Percentiles rank a stretch among this genome's conserved stretches.
Conservation (phyloP, 2,888 invertebrate species). For the Thera britannica region DNA sequence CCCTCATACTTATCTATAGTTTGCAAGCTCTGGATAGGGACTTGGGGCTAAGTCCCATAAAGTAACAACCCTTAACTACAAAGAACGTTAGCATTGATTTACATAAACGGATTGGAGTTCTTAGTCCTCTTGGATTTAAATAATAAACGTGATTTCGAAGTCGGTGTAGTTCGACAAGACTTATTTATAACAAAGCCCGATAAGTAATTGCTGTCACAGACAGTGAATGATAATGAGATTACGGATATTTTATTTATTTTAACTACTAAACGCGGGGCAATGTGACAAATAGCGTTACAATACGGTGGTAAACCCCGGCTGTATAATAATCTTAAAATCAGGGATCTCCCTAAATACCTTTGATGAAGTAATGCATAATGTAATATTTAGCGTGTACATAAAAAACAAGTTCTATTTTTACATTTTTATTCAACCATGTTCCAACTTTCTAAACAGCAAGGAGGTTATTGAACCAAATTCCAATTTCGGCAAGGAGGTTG, state of each 20-base stretch:
- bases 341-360: too few relatives aligned
- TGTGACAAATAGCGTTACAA: too few relatives aligned
- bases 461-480: too few relatives aligned
- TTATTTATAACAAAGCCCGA: conserved; percentile 49
- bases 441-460: too few relatives aligned
- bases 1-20: conserved; percentile 30
- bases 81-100: conserved; percentile 69
- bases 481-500: too few relatives aligned
- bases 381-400: too few relatives aligned
- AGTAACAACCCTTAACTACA: conserved; percentile 52
- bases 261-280: too few relatives aligned
- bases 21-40: conserved; percentile 30
- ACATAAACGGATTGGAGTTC: conserved; percentile 72
- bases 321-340: too few relatives aligned
- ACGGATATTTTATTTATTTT: background rate
- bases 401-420: too few relatives aligned
- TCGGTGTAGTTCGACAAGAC: conserved; percentile 36
- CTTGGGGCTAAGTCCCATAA: conserved; percentile 35
- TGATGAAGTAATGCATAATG: too few relatives aligned
- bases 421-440: too few relatives aligned
- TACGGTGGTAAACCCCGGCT: too few relatives aligned
- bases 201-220: conserved; percentile 1
- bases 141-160: conserved; percentile 63
- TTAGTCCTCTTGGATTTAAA: conserved; percentile 69
- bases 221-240: background rate